These are phyloP conservation scores for Pachypanchax playfairii DNA, from an alignment of 2,113 vertebrate species.

Conservation along the genomic window DNA sequence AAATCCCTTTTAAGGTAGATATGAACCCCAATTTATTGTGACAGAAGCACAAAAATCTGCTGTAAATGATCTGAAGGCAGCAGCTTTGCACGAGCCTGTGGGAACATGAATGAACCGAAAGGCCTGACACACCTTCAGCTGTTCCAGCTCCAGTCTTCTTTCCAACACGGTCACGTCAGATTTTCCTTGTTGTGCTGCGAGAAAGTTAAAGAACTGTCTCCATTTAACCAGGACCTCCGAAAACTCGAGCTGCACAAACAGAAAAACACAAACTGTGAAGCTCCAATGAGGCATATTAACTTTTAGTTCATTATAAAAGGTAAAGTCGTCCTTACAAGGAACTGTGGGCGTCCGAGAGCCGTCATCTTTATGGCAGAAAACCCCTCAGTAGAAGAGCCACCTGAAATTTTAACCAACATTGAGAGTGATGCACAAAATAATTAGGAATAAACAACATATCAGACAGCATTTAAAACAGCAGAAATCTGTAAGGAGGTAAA, in stretches of 20 bases:
- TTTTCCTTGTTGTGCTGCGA: constrained; percentile 87
- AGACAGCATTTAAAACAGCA: too few relatives aligned
- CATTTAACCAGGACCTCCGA: constrained; percentile 93
- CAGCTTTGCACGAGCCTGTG: not conserved
- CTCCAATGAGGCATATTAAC: too few relatives aligned
- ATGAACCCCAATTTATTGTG: too few relatives aligned
- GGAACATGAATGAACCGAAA: too few relatives aligned
- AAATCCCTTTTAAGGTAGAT: not conserved
- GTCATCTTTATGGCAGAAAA: constrained; percentile 96
- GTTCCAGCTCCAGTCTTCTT: constrained; percentile 84
- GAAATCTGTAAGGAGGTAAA: too few relatives aligned
- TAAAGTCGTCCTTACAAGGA: constrained; percentile 84
- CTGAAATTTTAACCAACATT: constrained; percentile 64
- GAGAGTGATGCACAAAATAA: too few relatives aligned
- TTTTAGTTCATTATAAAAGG: not conserved
- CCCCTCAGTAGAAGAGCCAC: constrained; percentile 84
- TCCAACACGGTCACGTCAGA: constrained; percentile 80
- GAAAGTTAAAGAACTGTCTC: constrained; percentile 86
- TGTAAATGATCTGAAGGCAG: not conserved
- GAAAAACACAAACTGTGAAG: not conserved
- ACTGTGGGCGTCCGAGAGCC: constrained; percentile 90
- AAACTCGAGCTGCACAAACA: constrained; percentile 85
- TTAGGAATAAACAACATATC: too few relatives aligned
- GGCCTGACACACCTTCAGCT: constrained; percentile 82
- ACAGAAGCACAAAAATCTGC: not conserved